phyloP scores from a whole-genome alignment of 2,797 vertebrate genomes.

The Gobio occitaniae region DNA sequence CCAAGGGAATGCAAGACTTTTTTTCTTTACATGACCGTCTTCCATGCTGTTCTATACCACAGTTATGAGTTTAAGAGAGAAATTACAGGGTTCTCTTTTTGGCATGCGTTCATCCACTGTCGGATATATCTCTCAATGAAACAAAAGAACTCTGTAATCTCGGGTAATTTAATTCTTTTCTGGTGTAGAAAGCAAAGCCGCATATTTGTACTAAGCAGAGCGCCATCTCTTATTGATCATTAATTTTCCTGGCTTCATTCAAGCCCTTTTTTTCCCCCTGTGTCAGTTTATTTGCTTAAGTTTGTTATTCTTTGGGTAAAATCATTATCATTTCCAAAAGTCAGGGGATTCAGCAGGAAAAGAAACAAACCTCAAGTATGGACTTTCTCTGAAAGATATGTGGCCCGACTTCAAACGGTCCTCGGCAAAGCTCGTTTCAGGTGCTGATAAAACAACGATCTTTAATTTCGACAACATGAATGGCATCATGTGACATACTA shows the following conservation, averaged over 20 bases:
- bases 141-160: slow-evolving; percentile 68
- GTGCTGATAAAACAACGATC: slow-evolving; percentile 57
- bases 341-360: slow-evolving; percentile 41
- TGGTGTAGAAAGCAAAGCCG: slow-evolving; percentile 53
- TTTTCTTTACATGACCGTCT: slow-evolving; percentile 67
- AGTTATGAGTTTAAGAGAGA: slow-evolving; percentile 74
- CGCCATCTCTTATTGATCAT: slow-evolving; percentile 63
- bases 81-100: slow-evolving; percentile 68
- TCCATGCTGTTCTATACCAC: slow-evolving; percentile 74
- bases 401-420: slow-evolving; percentile 16
- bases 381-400: slow-evolving; percentile 37
- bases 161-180: slow-evolving; percentile 64
- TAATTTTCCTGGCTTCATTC: slow-evolving; percentile 61
- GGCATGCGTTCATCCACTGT: slow-evolving; percentile 69
- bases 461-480: slow-evolving; percentile 44
- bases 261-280: slow-evolving; percentile 51
- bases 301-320: slow-evolving; percentile 59
- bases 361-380: slow-evolving; percentile 49
- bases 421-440: slow-evolving; percentile 30
- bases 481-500: slow-evolving; percentile 36
- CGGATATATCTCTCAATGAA: slow-evolving; percentile 75
- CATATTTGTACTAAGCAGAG: slow-evolving; percentile 65
- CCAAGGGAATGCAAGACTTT: slow-evolving; percentile 59
- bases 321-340: slow-evolving; percentile 62
- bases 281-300: slow-evolving; percentile 59